Evolutionary conservation across 1,140 invertebrate genomes (phyloP).

Genomic region (Temnothorax nylanderi): DNA sequence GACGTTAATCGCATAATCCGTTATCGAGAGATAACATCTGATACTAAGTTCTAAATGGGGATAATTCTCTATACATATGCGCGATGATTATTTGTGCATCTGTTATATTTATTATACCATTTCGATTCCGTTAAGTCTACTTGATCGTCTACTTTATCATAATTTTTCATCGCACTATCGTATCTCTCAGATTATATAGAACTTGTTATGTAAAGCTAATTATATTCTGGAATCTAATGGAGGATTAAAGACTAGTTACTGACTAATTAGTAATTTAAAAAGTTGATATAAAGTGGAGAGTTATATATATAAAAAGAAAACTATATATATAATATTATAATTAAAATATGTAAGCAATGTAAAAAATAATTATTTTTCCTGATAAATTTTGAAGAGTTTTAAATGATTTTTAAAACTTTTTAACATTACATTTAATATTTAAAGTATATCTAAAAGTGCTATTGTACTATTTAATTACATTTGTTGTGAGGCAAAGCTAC

Average conservation of each 20-base stretch:
- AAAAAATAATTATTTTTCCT: not conserved
- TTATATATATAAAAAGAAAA: not conserved
- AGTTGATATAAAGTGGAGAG: not conserved
- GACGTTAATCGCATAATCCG: not conserved
- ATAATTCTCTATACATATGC: constrained; percentile 10
- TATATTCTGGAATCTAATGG: not conserved
- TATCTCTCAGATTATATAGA: not conserved
- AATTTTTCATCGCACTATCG: not conserved
- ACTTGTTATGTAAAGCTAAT: not conserved
- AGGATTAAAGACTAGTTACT: not conserved
- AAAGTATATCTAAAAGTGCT: not conserved
- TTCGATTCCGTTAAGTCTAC: constrained; percentile 14
- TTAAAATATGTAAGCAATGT: not conserved
- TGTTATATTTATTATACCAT: constrained; percentile 8
- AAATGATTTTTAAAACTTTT: not conserved
- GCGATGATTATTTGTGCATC: constrained; percentile 13
- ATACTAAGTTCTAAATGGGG: not conserved
- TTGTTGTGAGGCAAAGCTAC: not conserved
- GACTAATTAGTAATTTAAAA: not conserved
- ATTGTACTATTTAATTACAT: not conserved
- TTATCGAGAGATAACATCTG: constrained; percentile 21
- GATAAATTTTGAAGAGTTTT: not conserved
- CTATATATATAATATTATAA: not conserved
- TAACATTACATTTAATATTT: not conserved
- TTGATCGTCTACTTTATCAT: constrained; percentile 1